These are phyloP conservation scores for Nomada goodeniana DNA, from an alignment of 2,888 invertebrate species.

Conservation along the genomic window DNA sequence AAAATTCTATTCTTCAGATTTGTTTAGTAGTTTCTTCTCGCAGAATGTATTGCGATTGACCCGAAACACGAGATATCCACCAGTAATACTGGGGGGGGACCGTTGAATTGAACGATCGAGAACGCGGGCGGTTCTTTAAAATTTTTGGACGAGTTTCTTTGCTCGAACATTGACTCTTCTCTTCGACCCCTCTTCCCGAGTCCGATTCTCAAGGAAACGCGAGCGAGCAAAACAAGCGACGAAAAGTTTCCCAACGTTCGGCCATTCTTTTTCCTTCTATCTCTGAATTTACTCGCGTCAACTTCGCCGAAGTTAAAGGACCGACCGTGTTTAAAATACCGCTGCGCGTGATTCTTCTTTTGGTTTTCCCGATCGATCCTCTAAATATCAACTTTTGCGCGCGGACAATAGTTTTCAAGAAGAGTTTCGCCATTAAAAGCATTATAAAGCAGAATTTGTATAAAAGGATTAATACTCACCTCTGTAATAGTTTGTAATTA, in stretches of 20 bases:
- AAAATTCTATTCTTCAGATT: not conserved
- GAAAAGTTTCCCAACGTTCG: constrained; percentile 52
- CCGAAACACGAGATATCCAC: not conserved
- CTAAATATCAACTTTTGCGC: not conserved
- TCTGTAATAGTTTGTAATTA: too few species aligned
- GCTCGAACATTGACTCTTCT: constrained; percentile 33
- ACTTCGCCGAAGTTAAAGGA: constrained; percentile 39
- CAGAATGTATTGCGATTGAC: not conserved
- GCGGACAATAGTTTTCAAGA: not conserved
- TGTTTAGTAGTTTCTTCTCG: not conserved
- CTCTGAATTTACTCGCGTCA: constrained; percentile 50
- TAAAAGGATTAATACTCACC: too few species aligned
- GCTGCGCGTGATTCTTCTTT: constrained; percentile 13
- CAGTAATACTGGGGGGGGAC: not conserved
- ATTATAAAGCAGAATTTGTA: too few species aligned
- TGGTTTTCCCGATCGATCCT: constrained; percentile 24
- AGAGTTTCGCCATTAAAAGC: not conserved
- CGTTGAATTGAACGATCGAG: constrained; percentile 20
- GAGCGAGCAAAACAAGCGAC: constrained; percentile 55
- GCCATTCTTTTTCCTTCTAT: constrained; percentile 48
- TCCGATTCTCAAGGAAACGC: constrained; percentile 43
- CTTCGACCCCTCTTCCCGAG: constrained; percentile 23
- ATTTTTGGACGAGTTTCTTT: constrained; percentile 55
- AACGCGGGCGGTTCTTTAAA: constrained; percentile 37
- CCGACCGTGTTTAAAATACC: constrained; percentile 43